Evolutionary conservation across 2,113 vertebrate genomes (phyloP), one percentile per base, ranked within the genome.

Genomic region (Gambusia affinis): DNA sequence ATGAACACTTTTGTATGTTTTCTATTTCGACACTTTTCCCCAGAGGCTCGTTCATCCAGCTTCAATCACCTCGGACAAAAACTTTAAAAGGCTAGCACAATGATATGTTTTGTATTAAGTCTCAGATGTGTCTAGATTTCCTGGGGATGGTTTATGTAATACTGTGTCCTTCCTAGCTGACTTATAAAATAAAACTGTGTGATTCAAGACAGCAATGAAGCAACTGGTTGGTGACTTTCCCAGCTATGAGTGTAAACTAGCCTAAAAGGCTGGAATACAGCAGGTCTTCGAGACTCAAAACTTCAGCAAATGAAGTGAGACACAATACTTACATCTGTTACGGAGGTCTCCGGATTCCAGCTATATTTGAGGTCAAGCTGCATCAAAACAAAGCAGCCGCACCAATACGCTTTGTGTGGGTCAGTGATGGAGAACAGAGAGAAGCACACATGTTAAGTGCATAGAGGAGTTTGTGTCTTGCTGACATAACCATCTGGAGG

Each of bases 401-500:
- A 85, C 8, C 27, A 30, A 70, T 69, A 75, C 67, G 10, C 24
- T 70, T 66, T 61, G 63, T 67, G 74, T 64, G 75, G 82, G 84
- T 85, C 86, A 73, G 30, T 15, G 75, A 76, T 35, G 69, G 73
- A 89, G 83, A 78, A 85, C 70, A 79, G 73, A 87, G 79, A 72
- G 73, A 44, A 44, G 65, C 80, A 81, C 87, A 88, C 68, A 86
- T 85, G 86, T 85, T 88, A 86, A 78, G 65, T 72, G 73, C 82
- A 83, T 79, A 78, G 78, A 87, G 70, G 61, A 24, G 67, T 76
- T 67, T 24, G 66, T 67, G 76, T 83, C 82, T 77, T 79, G 86
- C 85, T 84, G 24, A 65, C 83, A 75, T 76, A 83, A 83, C 87
- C 88, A 91, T 92, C 89, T 91, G 91, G 88, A 86, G 74, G 82